Conservation (phyloP, 2,888 invertebrate species). For the Helobdella robusta region DNA sequence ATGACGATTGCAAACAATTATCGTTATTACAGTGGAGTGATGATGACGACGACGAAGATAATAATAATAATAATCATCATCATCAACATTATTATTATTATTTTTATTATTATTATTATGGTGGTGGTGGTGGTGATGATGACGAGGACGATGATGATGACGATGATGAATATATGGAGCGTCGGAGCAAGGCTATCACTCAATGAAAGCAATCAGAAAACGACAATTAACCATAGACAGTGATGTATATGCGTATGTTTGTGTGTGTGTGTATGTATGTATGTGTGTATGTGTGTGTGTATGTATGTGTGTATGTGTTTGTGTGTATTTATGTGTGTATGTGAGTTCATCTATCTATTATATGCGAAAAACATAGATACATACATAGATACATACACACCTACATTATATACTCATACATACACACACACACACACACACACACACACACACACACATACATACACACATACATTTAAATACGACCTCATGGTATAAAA, state of each 20-base stretch:
- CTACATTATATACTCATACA: too few relatives aligned
- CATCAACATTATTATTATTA: too few relatives aligned
- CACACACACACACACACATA: too few relatives aligned
- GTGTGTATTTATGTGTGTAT: conserved; percentile 6
- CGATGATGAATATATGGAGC: conserved; percentile 6
- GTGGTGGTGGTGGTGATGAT: conserved; percentile 1
- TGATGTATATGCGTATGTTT: not conserved
- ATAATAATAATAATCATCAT: not conserved
- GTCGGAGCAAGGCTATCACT: not conserved
- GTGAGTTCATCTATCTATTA: not conserved
- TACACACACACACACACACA: too few relatives aligned
- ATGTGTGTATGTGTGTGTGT: conserved; percentile 13
- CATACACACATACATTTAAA: too few relatives aligned
- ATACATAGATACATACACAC: too few relatives aligned
- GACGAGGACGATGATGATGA: not conserved
- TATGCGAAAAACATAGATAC: too few relatives aligned
- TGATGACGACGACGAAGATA: conserved; percentile 11
- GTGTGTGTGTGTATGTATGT: conserved; percentile 7
- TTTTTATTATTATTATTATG: too few relatives aligned
- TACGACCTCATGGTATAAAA: too few relatives aligned
- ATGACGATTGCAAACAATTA: not conserved
- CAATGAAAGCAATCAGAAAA: not conserved
- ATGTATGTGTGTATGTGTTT: conserved; percentile 8
- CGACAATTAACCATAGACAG: conserved; percentile 1
- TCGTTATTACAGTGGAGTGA: not conserved